Evolutionary conservation across 30 jellyfish, hydroid and myxozoan species (phyloP).

Genomic region (Cassiopea andromeda): DNA sequence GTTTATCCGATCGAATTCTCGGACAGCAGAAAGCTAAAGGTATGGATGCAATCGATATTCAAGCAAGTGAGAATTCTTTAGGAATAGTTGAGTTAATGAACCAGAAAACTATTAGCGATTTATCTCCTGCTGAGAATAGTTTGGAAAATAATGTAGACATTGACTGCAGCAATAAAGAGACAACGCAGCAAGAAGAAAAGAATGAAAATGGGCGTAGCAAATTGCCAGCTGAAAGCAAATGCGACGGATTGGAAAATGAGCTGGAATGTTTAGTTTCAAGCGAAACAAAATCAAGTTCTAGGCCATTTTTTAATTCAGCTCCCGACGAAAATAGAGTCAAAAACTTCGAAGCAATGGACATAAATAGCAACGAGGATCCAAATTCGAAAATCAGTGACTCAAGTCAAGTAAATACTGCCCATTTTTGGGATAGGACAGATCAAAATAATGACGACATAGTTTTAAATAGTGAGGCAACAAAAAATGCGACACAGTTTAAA

Average conservation of each 20-base stretch:
- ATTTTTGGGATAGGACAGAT: not conserved
- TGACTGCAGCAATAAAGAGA: not conserved
- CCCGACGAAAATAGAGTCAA: not conserved
- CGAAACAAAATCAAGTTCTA: not conserved
- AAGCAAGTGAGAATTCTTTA: not conserved
- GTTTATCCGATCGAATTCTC: not conserved
- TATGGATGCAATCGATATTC: not conserved
- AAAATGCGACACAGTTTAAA: not conserved
- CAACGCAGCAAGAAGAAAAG: not conserved
- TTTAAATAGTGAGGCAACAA: not conserved
- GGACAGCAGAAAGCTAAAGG: not conserved
- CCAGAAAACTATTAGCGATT: not conserved
- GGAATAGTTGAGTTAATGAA: not conserved
- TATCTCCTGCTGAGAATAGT: not conserved
- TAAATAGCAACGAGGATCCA: not conserved
- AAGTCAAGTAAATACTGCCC: not conserved
- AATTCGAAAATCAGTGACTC: not conserved
- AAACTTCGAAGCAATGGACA: not conserved
- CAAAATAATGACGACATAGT: not conserved
- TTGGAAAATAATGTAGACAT: not conserved
- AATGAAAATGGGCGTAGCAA: not conserved
- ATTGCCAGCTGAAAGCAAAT: not conserved
- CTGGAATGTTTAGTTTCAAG: not conserved
- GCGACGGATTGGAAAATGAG: not conserved
- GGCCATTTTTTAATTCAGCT: not conserved